Base-by-base conservation (phyloP, 2,797 vertebrate species). In the Spea hammondii region DNA sequence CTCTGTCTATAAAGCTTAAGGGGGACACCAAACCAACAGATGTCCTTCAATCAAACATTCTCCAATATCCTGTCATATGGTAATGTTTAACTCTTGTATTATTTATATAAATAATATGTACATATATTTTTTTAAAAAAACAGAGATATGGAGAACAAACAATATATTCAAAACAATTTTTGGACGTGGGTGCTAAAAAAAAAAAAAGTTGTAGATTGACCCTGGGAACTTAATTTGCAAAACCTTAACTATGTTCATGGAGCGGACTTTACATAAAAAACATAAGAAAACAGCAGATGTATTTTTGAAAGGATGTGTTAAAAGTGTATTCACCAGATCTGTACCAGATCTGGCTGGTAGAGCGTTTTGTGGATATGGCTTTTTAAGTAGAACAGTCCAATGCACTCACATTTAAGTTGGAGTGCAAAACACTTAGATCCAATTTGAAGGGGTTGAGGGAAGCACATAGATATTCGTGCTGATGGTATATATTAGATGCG, bases 41-140 rank as follows among this genome's bases (percentile, higher is more conserved):
- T 82, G 80, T 82, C 80, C 62, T 81, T 68, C 64, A 77, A 77
- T 77, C 73, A 69, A 72, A 59, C 77, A 65, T 69, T 55, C 65
- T 82, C 70, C 75, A 82, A 82, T 82, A 82, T 82, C 80, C 80
- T 82, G 80, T 74, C 80, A 82, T 82, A 70, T 82, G 80, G 75
- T 72, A 77, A 82, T 59, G 75, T 74, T 82, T 82, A 82, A 64
- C 54, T 59, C 51, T 65, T 78, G 73, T 74, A 50, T 69, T 69
- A 54, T 74, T 77, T 65, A 55, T 69, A 70, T 71, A 70, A 53
- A 82, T 48, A 67, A 72, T 73, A 69, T 70, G 72, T 14, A 64
- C 45, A 65, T 79, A 79, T 74, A 82, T 64, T 47, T 59, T 51
- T 77, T 70, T 66, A 80, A 73, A 82, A 64, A 77, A 77, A 60